A percentile compares a stretch with the other conserved stretches of the same genome.
These are phyloP conservation scores for Anagrus nilaparvatae DNA, from an alignment of 1,140 invertebrate genomes.

Conservation along the genomic window DNA sequence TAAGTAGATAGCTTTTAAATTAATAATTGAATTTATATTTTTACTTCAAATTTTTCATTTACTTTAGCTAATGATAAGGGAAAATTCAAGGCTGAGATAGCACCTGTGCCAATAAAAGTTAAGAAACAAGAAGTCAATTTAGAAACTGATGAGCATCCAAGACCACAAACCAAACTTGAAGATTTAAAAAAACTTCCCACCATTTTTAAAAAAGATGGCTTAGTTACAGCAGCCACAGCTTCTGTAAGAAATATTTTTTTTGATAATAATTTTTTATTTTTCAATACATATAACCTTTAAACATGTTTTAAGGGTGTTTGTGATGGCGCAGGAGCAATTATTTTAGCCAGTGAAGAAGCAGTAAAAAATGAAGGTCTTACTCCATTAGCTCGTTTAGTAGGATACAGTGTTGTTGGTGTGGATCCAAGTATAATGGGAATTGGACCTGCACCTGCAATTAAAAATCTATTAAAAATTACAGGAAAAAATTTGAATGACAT, in stretches of 20 bases:
- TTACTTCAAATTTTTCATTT: slow-evolving; percentile 11
- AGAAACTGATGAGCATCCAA: slow-evolving; percentile 88
- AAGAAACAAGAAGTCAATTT: slow-evolving; percentile 74
- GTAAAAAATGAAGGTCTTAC: slow-evolving; percentile 69
- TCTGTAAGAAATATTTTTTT: slow-evolving; percentile 57
- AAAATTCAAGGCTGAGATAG: slow-evolving; percentile 83
- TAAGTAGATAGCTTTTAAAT: slow-evolving; percentile 26
- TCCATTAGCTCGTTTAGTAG: slow-evolving; percentile 66
- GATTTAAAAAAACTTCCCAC: slow-evolving; percentile 71
- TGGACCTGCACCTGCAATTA: slow-evolving; percentile 87
- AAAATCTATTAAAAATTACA: slow-evolving; percentile 61
- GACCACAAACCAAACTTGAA: slow-evolving; percentile 78
- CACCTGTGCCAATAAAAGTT: slow-evolving; percentile 73
- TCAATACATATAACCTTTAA: background rate
- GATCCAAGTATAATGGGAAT: slow-evolving; percentile 85
- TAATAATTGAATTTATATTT: slow-evolving; percentile 10
- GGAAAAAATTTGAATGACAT: slow-evolving; percentile 76
- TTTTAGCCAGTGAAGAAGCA: slow-evolving; percentile 86
- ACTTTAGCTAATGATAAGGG: slow-evolving; percentile 74
- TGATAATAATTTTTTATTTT: slow-evolving; percentile 2
- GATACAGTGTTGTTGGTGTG: slow-evolving; percentile 67
- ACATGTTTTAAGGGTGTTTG: slow-evolving; percentile 67
- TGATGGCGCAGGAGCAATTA: slow-evolving; percentile 87
- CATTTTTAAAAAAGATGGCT: slow-evolving; percentile 92
- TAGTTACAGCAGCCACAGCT: slow-evolving; percentile 91